phyloP scores from a whole-genome alignment of 2,797 vertebrate genomes.

The Bovichtus variegatus region DNA sequence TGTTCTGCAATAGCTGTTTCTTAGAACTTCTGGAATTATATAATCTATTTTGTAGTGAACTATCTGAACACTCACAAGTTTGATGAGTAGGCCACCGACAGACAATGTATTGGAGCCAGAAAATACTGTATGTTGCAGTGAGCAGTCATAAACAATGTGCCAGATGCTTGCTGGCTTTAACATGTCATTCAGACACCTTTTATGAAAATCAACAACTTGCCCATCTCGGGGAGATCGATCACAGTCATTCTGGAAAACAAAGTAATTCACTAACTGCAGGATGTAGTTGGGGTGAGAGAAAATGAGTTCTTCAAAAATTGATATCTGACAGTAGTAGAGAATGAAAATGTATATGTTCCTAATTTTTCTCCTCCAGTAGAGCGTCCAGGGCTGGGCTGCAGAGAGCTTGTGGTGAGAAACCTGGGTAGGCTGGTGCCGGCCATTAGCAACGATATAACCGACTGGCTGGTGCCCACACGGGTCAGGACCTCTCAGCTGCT shows the following conservation, averaged over 20 bases:
- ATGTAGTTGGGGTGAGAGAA: not conserved
- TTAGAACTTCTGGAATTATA: not conserved
- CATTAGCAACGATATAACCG: constrained; percentile 87
- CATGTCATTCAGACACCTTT: not conserved
- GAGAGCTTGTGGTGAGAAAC: constrained; percentile 94
- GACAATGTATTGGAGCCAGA: not conserved
- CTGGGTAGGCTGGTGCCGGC: constrained; percentile 92
- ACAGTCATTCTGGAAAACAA: not conserved
- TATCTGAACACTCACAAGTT: not conserved
- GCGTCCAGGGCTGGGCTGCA: constrained; percentile 92
- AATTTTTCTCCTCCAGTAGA: constrained; percentile 78
- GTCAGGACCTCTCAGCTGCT: constrained; percentile 92
- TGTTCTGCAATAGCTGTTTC: not conserved
- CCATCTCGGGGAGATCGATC: not conserved
- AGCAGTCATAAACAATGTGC: not conserved
- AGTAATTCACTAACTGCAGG: not conserved
- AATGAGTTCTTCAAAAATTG: not conserved
- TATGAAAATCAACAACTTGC: not conserved
- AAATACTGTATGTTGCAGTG: not conserved
- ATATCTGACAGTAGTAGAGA: not conserved
- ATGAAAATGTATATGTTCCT: not conserved
- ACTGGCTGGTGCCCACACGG: constrained; percentile 93
- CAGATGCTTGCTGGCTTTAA: not conserved
- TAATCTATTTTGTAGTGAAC: not conserved
- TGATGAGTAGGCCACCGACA: not conserved